A percentile compares a stretch with the other conserved stretches of the same genome.
Evolutionary conservation across 2,797 vertebrate species (phyloP).

Genomic region (Anolis apletophallus): DNA sequence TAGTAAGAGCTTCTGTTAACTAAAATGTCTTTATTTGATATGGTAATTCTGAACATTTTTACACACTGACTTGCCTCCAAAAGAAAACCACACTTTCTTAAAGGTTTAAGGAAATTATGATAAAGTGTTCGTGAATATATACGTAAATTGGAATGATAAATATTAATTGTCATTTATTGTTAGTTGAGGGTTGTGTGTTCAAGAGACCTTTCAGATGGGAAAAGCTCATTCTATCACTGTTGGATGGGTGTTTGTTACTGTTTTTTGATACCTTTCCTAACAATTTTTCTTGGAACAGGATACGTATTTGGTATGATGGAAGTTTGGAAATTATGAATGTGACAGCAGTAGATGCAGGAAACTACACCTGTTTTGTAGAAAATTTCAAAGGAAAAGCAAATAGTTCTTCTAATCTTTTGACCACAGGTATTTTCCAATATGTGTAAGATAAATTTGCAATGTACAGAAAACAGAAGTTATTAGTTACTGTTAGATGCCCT

Average conservation of each 20-base stretch:
- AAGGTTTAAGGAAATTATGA: not conserved
- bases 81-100: not conserved
- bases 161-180: not conserved
- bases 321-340: slow-evolving; percentile 94
- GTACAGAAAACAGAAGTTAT: not conserved
- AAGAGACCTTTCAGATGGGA: not conserved
- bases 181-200: not conserved
- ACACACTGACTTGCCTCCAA: not conserved
- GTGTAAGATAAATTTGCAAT: not conserved
- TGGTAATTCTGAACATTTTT: not conserved
- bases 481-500: not conserved
- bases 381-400: slow-evolving; percentile 94
- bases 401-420: slow-evolving; percentile 88
- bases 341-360: slow-evolving; percentile 88
- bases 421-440: slow-evolving; percentile 83
- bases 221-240: not conserved
- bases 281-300: slow-evolving; percentile 75
- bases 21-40: not conserved
- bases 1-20: not conserved
- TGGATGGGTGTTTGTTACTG: not conserved
- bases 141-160: too few species aligned
- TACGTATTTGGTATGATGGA: slow-evolving; percentile 92
- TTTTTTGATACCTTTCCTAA: not conserved
- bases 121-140: not conserved
- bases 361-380: slow-evolving; percentile 95